A percentile compares a stretch with the other conserved stretches of the same genome.
Conservation (phyloP, 2,113 vertebrate species). For the Chionomys nivalis region DNA sequence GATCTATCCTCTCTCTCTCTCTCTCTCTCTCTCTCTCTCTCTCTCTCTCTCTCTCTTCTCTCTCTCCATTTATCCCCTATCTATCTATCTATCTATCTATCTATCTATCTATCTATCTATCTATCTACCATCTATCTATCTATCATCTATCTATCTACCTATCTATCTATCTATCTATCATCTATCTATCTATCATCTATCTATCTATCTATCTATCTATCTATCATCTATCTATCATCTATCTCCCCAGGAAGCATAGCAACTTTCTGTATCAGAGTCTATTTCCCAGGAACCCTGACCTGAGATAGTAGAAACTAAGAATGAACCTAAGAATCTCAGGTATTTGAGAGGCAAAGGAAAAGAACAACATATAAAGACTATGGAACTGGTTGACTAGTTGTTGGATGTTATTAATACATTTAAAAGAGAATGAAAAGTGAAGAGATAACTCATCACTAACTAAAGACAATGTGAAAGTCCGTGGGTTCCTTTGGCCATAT, state of each 20-base stretch:
- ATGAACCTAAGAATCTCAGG: neutral
- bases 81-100: neutral
- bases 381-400: neutral
- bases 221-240: no score
- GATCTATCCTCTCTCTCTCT: neutral
- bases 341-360: neutral
- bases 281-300: neutral
- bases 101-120: fast-evolving
- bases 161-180: no score
- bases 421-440: slow-evolving; percentile 23
- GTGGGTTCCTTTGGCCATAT: neutral
- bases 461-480: neutral
- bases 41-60: neutral
- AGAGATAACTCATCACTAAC: neutral
- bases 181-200: no score
- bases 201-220: no score
- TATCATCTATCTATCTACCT: no score
- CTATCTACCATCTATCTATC: no score
- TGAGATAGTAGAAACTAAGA: neutral
- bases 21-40: neutral
- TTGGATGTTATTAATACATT: neutral
- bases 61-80: neutral
- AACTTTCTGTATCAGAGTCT: neutral
- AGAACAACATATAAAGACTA: neutral
- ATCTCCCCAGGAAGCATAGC: neutral